Evolutionary conservation across 2,797 vertebrate species (phyloP).

Genomic region (Gallinago nigripennis): DNA sequence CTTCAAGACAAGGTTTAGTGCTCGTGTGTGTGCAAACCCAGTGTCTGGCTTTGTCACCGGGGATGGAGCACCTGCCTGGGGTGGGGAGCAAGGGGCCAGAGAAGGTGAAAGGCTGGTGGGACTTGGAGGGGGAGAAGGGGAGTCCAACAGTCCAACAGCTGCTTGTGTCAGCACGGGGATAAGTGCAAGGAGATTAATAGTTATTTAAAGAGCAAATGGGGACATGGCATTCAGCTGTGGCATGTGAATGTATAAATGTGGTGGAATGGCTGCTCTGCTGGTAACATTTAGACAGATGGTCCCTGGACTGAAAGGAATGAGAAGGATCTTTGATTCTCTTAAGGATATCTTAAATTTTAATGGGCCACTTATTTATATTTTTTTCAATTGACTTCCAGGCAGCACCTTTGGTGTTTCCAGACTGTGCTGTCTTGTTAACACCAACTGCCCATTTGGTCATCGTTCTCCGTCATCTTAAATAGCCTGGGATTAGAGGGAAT

Average conservation of each 20-base stretch:
- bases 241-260: slow-evolving; percentile 85
- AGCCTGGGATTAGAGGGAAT: slow-evolving; percentile 19
- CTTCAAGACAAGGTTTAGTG: slow-evolving; percentile 47
- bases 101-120: slow-evolving; percentile 19
- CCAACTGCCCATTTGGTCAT: not conserved
- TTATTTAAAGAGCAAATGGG: slow-evolving; percentile 84
- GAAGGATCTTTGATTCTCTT: slow-evolving; percentile 58
- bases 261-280: slow-evolving; percentile 76
- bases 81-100: slow-evolving; percentile 42
- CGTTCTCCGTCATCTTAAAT: not conserved
- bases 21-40: not conserved
- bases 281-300: slow-evolving; percentile 76
- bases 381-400: not conserved
- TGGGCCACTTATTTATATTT: not conserved
- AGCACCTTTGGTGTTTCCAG: not conserved
- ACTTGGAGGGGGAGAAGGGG: not conserved
- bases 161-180: slow-evolving; percentile 84
- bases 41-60: slow-evolving; percentile 58
- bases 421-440: not conserved
- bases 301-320: slow-evolving; percentile 78
- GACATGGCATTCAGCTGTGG: slow-evolving; percentile 83
- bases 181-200: slow-evolving; percentile 89
- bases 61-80: slow-evolving; percentile 75
- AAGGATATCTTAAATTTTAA: slow-evolving; percentile 31
- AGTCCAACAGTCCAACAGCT: slow-evolving; percentile 81